A percentile compares a stretch with the other conserved stretches of the same genome.
These are phyloP conservation scores for Tiphia femorata DNA, from an alignment of 2,888 invertebrate genomes.

Conservation along the genomic window DNA sequence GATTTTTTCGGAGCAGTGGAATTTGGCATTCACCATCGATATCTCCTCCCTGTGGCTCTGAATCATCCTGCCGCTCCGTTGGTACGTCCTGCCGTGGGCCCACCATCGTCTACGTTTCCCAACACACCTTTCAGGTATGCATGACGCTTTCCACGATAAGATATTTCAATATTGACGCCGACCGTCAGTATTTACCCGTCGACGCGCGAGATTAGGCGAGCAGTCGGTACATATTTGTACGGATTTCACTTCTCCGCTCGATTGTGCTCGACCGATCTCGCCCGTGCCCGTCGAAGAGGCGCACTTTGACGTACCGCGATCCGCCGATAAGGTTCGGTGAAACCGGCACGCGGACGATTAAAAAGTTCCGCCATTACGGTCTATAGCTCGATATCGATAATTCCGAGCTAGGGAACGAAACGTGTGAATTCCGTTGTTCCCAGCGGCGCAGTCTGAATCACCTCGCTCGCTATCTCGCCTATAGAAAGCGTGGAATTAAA, in stretches of 20 bases:
- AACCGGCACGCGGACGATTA: too few species aligned
- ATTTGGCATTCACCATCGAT: slow-evolving; percentile 9
- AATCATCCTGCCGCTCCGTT: too few species aligned
- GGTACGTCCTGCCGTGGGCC: too few species aligned
- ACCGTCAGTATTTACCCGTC: slow-evolving; percentile 58
- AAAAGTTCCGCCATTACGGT: too few species aligned
- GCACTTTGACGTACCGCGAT: slow-evolving; percentile 24
- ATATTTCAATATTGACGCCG: slow-evolving; percentile 64
- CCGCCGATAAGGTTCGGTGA: slow-evolving; percentile 35
- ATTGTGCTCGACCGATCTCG: slow-evolving; percentile 45
- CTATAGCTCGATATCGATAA: too few species aligned
- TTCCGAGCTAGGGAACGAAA: too few species aligned
- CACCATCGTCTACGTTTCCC: slow-evolving; percentile 39
- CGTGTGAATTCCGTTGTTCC: too few species aligned
- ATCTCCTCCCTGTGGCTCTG: too few species aligned
- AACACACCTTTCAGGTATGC: slow-evolving; percentile 53
- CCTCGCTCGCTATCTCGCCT: too few species aligned
- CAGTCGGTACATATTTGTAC: slow-evolving; percentile 57
- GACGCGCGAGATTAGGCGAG: slow-evolving; percentile 51
- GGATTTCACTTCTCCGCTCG: slow-evolving; percentile 54
- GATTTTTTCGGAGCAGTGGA: too few species aligned
- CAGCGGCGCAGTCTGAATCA: too few species aligned
- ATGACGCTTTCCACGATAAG: slow-evolving; percentile 58
- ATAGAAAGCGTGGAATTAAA: too few species aligned
- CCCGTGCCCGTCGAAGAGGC: slow-evolving; percentile 30